phyloP scores from a whole-genome alignment of 2,888 invertebrate genomes.

The Cactoblastis cactorum region DNA sequence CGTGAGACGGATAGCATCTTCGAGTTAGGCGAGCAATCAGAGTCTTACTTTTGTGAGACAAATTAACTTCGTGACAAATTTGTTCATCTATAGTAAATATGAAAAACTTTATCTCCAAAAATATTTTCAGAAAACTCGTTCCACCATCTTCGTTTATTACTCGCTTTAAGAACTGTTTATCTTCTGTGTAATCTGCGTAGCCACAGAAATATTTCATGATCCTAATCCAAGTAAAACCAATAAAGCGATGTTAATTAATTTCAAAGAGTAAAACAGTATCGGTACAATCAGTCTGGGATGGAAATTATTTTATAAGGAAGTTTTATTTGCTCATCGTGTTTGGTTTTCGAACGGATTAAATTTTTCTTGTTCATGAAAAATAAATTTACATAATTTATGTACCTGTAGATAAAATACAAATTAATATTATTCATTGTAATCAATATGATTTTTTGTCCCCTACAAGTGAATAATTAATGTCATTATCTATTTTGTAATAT shows the following conservation, averaged over 20 bases:
- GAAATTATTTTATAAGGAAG: slow-evolving; percentile 37
- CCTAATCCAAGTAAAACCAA: slow-evolving; percentile 34
- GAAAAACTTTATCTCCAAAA: too few species aligned
- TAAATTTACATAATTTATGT: too few species aligned
- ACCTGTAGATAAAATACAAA: too few species aligned
- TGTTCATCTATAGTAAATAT: too few species aligned
- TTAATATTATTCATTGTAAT: too few species aligned
- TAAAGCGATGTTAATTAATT: slow-evolving; percentile 45
- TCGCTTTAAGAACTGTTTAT: slow-evolving; percentile 14
- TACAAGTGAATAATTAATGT: too few species aligned
- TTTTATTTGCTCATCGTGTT: slow-evolving; percentile 17
- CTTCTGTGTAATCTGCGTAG: slow-evolving; percentile 26
- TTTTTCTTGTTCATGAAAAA: too few species aligned
- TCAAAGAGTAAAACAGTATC: slow-evolving; percentile 28
- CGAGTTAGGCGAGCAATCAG: neutral
- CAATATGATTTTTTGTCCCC: too few species aligned
- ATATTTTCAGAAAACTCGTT: too few species aligned
- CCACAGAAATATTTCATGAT: slow-evolving; percentile 21
- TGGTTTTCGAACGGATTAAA: neutral
- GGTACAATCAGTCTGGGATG: slow-evolving; percentile 31
- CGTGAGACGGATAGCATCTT: neutral
- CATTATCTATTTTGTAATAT: too few species aligned
- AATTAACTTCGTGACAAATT: neutral
- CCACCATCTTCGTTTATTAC: too few species aligned
- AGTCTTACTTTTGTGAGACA: too few species aligned